Conservation (phyloP, 2,797 vertebrate genomes). For the Hippocampus kuda region DNA sequence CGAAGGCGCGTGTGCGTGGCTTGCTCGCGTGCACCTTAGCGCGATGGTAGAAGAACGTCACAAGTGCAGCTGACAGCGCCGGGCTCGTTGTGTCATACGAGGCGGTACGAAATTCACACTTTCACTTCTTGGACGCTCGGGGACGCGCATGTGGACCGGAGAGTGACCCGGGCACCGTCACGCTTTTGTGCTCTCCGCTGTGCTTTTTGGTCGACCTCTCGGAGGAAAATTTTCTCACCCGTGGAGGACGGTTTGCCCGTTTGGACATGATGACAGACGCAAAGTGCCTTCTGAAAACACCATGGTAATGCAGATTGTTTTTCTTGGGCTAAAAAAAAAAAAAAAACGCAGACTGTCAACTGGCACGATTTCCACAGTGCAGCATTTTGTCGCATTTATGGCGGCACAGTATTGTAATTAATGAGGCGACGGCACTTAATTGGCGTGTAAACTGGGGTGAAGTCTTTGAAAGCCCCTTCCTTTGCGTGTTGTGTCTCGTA, state of each 20-base stretch:
- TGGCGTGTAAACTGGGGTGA: neutral
- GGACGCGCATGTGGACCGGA: slow-evolving; percentile 54
- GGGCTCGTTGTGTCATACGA: slow-evolving; percentile 13
- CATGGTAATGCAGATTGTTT: slow-evolving; percentile 50
- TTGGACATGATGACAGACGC: slow-evolving; percentile 54
- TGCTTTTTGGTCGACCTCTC: slow-evolving; percentile 4
- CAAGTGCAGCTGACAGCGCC: slow-evolving; percentile 4
- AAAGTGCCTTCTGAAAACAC: slow-evolving; percentile 63
- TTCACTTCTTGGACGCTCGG: slow-evolving; percentile 23
- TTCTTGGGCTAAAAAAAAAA: neutral
- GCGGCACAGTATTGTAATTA: neutral
- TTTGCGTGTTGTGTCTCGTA: neutral
- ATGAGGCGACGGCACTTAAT: neutral
- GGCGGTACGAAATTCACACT: slow-evolving; percentile 46
- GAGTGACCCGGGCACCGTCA: slow-evolving; percentile 45
- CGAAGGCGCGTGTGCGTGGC: slow-evolving; percentile 2
- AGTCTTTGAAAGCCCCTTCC: neutral
- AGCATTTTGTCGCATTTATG: neutral
- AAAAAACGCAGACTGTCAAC: slow-evolving; percentile 5
- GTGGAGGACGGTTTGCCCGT: slow-evolving; percentile 25
- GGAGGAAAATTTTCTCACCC: slow-evolving; percentile 33
- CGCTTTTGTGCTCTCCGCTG: slow-evolving; percentile 33
- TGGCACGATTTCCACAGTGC: neutral
- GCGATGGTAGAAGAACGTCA: neutral
- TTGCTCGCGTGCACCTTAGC: slow-evolving; percentile 27